These are phyloP conservation scores for Anser cygnoides DNA, from an alignment of 2,113 vertebrate genomes.

Conservation along the genomic window DNA sequence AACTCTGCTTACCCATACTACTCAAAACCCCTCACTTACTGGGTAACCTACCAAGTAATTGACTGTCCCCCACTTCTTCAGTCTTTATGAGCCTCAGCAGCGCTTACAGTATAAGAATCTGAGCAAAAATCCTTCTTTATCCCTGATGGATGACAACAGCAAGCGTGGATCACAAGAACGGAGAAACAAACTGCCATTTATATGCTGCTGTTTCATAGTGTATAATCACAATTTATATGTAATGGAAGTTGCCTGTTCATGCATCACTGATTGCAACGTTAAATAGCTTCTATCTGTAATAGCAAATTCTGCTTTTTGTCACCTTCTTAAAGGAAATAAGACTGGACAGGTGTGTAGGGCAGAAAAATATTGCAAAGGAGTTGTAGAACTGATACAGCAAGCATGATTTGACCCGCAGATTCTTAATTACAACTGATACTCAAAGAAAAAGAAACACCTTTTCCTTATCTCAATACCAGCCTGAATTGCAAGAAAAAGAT, in stretches of 20 bases:
- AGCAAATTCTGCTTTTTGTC: neutral
- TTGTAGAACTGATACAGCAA: neutral
- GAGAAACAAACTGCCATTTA: neutral
- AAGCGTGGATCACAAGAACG: neutral
- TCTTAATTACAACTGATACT: neutral
- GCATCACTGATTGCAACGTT: neutral
- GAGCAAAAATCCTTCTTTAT: slow-evolving; percentile 22
- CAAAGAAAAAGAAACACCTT: neutral
- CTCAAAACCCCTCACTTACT: neutral
- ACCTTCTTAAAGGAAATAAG: neutral
- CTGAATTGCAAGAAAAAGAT: neutral
- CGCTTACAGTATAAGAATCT: neutral
- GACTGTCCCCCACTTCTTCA: neutral
- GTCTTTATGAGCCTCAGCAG: slow-evolving; percentile 9
- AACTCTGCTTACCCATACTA: neutral
- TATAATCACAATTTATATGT: neutral
- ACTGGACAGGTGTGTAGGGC: neutral
- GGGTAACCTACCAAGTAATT: neutral
- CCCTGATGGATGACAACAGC: slow-evolving; percentile 6
- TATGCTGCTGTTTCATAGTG: neutral
- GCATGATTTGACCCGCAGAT: neutral
- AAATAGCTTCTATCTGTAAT: neutral
- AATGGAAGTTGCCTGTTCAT: neutral
- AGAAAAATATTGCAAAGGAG: neutral
- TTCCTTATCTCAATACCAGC: neutral